Percentiles rank a stretch among this genome's conserved stretches.
Conservation (phyloP, 2,797 vertebrate genomes). For the Microcaecilia unicolor region DNA sequence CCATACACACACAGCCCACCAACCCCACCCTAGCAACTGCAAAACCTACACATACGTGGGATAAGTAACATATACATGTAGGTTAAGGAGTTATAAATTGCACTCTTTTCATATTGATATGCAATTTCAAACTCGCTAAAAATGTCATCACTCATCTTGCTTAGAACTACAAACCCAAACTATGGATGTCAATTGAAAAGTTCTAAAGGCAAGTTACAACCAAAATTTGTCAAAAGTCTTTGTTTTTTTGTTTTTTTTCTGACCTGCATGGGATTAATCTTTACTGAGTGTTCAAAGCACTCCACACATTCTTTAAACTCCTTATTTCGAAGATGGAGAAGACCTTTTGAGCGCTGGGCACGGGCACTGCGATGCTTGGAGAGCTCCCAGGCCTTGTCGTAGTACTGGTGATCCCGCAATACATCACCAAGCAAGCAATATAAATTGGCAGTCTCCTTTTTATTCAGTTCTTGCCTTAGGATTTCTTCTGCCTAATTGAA, state of each 20-base stretch:
- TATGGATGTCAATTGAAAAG: too few species aligned
- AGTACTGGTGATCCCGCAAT: conserved; percentile 74
- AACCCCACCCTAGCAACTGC: too few species aligned
- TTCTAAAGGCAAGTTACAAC: not conserved
- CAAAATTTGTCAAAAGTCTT: too few species aligned
- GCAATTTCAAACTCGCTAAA: not conserved
- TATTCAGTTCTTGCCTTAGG: conserved; percentile 76
- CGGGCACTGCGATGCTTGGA: conserved; percentile 75
- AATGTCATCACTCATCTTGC: not conserved
- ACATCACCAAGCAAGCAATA: conserved; percentile 92
- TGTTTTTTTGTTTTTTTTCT: too few species aligned
- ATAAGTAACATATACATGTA: too few species aligned
- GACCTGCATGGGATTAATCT: conserved; percentile 87
- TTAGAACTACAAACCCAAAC: not conserved
- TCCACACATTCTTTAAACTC: conserved; percentile 73
- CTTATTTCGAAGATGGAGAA: conserved; percentile 74
- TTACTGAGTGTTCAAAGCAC: conserved; percentile 80
- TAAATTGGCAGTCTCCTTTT: conserved; percentile 73
- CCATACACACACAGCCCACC: too few species aligned
- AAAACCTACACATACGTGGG: too few species aligned
- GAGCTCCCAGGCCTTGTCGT: conserved; percentile 86
- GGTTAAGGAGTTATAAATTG: too few species aligned
- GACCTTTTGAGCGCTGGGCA: conserved; percentile 85
- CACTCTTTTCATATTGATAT: not conserved
- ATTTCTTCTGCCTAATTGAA: conserved; percentile 80